These are phyloP conservation scores for Meghimatium bilineatum DNA, from an alignment of 2,888 invertebrate genomes.

Conservation along the genomic window DNA sequence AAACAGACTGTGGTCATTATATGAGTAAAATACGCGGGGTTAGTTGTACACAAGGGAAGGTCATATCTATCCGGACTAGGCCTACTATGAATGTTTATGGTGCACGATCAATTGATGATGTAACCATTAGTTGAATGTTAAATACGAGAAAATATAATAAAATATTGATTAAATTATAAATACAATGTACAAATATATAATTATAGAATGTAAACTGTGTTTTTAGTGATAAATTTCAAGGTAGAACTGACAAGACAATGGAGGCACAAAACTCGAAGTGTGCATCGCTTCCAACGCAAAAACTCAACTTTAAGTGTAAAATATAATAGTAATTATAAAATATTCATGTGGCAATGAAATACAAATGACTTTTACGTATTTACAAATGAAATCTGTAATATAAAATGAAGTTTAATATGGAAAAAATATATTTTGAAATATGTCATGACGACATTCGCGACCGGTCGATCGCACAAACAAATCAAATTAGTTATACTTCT, in stretches of 20 bases:
- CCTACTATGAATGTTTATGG: neutral
- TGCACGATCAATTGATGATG: neutral
- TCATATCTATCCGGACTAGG: neutral
- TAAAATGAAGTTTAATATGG: neutral
- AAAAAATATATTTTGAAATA: neutral
- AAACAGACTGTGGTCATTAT: neutral
- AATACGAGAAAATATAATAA: too few relatives aligned
- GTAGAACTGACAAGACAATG: neutral
- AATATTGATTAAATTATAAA: neutral
- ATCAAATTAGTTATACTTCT: neutral
- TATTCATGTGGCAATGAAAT: neutral
- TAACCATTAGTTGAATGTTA: neutral
- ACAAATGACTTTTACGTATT: neutral
- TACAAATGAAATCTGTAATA: neutral
- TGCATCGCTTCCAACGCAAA: neutral
- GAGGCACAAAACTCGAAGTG: neutral
- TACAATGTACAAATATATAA: neutral
- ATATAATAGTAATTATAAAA: neutral
- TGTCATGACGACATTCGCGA: neutral
- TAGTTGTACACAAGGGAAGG: neutral
- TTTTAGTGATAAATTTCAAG: neutral
- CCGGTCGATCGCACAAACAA: neutral
- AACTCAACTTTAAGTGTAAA: neutral
- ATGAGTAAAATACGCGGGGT: neutral
- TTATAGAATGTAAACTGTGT: neutral